phyloP scores from a whole-genome alignment of 1,140 invertebrate genomes.

The Chionoecetes opilio region DNA sequence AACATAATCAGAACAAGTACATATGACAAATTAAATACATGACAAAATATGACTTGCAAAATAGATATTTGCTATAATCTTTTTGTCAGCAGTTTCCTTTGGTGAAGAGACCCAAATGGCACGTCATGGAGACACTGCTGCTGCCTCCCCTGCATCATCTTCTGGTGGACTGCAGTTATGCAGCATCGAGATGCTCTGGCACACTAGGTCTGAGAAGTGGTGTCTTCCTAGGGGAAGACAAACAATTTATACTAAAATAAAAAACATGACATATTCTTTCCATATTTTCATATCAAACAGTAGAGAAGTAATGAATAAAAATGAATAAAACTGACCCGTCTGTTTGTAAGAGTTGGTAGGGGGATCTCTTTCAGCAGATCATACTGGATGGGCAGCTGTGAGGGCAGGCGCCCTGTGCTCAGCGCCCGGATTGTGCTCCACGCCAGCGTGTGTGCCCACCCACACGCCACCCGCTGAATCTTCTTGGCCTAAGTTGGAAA shows the following conservation, averaged over 20 bases:
- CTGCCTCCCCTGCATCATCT: conserved; percentile 78
- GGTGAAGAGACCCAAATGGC: conserved; percentile 94
- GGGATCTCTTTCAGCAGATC: conserved; percentile 93
- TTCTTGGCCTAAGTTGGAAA: conserved; percentile 90
- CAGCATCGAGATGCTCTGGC: conserved; percentile 95
- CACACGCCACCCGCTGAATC: conserved; percentile 96
- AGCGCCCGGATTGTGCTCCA: conserved; percentile 86
- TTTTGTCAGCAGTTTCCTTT: too few relatives aligned
- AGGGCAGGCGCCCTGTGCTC: conserved; percentile 89
- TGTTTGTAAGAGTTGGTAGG: conserved; percentile 90
- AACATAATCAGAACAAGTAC: too few relatives aligned
- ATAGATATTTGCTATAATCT: too few relatives aligned
- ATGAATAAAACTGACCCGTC: conserved; percentile 83
- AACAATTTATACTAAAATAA: conserved; percentile 20
- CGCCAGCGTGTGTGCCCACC: conserved; percentile 96
- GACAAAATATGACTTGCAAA: too few relatives aligned
- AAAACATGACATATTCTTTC: background rate
- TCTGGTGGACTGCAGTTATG: conserved; percentile 85
- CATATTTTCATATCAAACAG: conserved; percentile 14
- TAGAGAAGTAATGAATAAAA: background rate
- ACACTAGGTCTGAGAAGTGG: conserved; percentile 96
- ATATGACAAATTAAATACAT: too few relatives aligned
- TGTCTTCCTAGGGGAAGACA: conserved; percentile 88
- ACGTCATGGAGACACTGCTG: conserved; percentile 89
- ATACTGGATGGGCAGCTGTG: conserved; percentile 93